phyloP scores from a whole-genome alignment of 2,888 invertebrate species.

The Folsomia manolachei region DNA sequence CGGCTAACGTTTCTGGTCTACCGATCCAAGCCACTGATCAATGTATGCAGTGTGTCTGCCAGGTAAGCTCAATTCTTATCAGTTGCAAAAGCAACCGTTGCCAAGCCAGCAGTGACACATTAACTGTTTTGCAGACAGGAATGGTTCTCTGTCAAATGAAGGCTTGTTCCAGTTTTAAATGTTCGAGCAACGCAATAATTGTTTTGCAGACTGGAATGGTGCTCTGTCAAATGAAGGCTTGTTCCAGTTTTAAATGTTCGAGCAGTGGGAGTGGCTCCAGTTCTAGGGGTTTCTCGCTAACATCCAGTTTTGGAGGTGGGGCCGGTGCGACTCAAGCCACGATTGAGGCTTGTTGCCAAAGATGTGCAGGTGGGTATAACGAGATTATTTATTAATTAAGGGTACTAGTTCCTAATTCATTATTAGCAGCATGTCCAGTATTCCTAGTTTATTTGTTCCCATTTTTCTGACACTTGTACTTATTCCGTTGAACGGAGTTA shows the following conservation, averaged over 20 bases:
- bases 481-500: too few species aligned
- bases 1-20: slow-evolving; percentile 54
- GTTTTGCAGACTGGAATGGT: slow-evolving; percentile 54
- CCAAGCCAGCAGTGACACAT: too few species aligned
- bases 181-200: slow-evolving; percentile 45
- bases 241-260: slow-evolving; percentile 51
- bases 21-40: slow-evolving; percentile 53
- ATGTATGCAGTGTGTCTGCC: slow-evolving; percentile 56
- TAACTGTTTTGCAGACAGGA: slow-evolving; percentile 53
- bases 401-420: too few species aligned
- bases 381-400: too few species aligned
- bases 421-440: too few species aligned
- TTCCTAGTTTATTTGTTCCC: too few species aligned
- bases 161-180: slow-evolving; percentile 52
- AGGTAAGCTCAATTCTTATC: slow-evolving; percentile 51
- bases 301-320: slow-evolving; percentile 10
- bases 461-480: too few species aligned
- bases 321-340: neutral
- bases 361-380: slow-evolving; percentile 54
- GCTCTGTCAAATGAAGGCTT: slow-evolving; percentile 54
- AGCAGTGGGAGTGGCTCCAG: slow-evolving; percentile 38
- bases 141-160: slow-evolving; percentile 54
- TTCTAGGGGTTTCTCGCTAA: slow-evolving; percentile 20
- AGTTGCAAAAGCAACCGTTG: neutral
- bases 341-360: slow-evolving; percentile 54